A percentile compares a stretch with the other conserved stretches of the same genome.
Evolutionary conservation across 35 echinoderm and acorn worm species (phyloP).

Genomic region (Patiria miniata): DNA sequence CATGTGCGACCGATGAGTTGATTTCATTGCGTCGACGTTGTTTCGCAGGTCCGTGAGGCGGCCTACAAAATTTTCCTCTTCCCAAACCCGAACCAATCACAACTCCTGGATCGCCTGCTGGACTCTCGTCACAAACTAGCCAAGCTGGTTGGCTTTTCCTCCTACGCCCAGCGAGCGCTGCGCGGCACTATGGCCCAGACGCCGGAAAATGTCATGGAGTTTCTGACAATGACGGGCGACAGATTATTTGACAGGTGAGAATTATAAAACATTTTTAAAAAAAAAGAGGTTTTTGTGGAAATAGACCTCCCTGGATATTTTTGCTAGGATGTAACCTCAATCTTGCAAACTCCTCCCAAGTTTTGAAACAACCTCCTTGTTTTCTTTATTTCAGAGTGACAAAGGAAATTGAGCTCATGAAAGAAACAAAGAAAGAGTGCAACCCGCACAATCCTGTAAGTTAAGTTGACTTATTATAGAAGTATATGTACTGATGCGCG

Average conservation of each 20-base stretch:
- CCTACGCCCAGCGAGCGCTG: slow-evolving; percentile 76
- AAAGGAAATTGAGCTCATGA: slow-evolving; percentile 51
- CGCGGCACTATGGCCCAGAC: slow-evolving; percentile 75
- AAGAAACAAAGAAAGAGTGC: slow-evolving; percentile 45
- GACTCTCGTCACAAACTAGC: slow-evolving; percentile 75
- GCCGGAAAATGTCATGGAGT: slow-evolving; percentile 78
- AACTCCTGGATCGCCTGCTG: slow-evolving; percentile 57
- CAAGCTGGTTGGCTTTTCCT: slow-evolving; percentile 81
- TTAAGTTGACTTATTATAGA: no score
- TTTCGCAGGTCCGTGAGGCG: slow-evolving; percentile 78
- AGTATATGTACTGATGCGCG: no score
- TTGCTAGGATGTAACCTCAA: no score
- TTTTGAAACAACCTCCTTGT: neutral
- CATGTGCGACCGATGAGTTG: no score
- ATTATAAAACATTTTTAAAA: neutral
- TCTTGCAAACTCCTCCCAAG: no score
- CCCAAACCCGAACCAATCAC: slow-evolving; percentile 66
- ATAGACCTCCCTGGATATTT: no score
- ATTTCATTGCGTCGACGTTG: neutral
- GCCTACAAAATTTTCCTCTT: slow-evolving; percentile 93
- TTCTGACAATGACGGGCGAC: slow-evolving; percentile 61
- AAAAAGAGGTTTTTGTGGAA: no score
- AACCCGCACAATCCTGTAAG: slow-evolving; percentile 27
- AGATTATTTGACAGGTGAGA: slow-evolving; percentile 62
- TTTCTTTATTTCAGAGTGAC: slow-evolving; percentile 45